Evolutionary conservation across 2,888 invertebrate genomes (phyloP).

Genomic region (Operophtera brumata): DNA sequence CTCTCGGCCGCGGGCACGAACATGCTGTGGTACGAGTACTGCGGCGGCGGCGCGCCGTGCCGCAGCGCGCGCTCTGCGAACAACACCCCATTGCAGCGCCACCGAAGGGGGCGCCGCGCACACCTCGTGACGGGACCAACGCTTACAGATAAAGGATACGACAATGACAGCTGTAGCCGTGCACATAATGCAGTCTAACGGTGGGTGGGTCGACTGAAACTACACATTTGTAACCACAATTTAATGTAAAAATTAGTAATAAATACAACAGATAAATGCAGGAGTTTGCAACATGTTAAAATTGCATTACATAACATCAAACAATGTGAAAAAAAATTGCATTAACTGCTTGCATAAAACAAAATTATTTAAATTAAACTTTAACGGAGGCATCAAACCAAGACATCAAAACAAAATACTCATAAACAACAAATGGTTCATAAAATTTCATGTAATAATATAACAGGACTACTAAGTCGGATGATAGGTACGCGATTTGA

Average conservation of each 20-base stretch:
- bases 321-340: constrained; percentile 81
- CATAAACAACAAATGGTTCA: constrained; percentile 77
- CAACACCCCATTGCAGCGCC: constrained; percentile 9
- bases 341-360: constrained; percentile 81
- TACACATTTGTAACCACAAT: constrained; percentile 84
- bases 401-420: constrained; percentile 73
- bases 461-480: constrained; percentile 66
- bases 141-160: constrained; percentile 10
- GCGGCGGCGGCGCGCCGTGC: constrained; percentile 40
- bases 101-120: constrained; percentile 5
- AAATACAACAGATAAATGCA: constrained; percentile 85
- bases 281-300: constrained; percentile 82
- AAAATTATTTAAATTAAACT: constrained; percentile 79
- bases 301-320: constrained; percentile 82
- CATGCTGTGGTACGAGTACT: constrained; percentile 91
- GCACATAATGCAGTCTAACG: constrained; percentile 38
- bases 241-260: constrained; percentile 87
- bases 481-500: constrained; percentile 76
- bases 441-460: constrained; percentile 77
- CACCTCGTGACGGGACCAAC: constrained; percentile 31
- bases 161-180: constrained; percentile 13
- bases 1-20: constrained; percentile 87
- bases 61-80: constrained; percentile 25
- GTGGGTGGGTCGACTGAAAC: constrained; percentile 74
- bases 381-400: constrained; percentile 81